These are phyloP conservation scores for Phymatocera aterrima DNA, from an alignment of 2,888 invertebrate species.

Conservation along the genomic window DNA sequence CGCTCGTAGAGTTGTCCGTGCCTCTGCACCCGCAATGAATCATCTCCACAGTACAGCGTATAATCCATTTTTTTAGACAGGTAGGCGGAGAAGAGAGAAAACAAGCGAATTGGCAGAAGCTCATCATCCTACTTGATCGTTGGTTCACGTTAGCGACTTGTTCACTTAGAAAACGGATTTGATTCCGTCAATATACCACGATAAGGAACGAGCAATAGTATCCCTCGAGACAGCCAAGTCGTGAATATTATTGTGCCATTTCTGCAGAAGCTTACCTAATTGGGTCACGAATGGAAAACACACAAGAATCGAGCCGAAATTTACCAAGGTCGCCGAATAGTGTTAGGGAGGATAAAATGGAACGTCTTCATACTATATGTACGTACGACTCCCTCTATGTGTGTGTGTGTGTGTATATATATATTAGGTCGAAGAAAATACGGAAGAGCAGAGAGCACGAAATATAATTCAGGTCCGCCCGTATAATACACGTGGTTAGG, in stretches of 20 bases:
- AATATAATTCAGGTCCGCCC: background rate
- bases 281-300: constrained; percentile 15
- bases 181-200: background rate
- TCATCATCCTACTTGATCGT: too few species aligned
- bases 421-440: background rate
- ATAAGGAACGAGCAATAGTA: background rate
- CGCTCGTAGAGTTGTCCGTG: constrained; percentile 7
- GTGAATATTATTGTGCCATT: constrained; percentile 5
- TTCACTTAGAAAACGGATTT: background rate
- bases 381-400: too few species aligned
- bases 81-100: too few species aligned
- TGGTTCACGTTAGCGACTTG: too few species aligned
- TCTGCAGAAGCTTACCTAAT: background rate
- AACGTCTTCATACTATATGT: background rate
- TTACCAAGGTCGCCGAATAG: background rate
- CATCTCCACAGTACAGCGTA: background rate
- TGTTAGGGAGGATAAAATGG: background rate
- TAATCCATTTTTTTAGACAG: constrained; percentile 12
- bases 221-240: background rate
- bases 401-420: background rate
- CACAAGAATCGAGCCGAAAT: background rate
- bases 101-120: too few species aligned
- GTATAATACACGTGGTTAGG: constrained; percentile 32
- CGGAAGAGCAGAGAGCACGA: background rate
- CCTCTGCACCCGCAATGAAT: constrained; percentile 27